A percentile compares a stretch with the other conserved stretches of the same genome.
phyloP scores from a whole-genome alignment of 2,113 vertebrate species.

The Mormyrus lacerda region DNA sequence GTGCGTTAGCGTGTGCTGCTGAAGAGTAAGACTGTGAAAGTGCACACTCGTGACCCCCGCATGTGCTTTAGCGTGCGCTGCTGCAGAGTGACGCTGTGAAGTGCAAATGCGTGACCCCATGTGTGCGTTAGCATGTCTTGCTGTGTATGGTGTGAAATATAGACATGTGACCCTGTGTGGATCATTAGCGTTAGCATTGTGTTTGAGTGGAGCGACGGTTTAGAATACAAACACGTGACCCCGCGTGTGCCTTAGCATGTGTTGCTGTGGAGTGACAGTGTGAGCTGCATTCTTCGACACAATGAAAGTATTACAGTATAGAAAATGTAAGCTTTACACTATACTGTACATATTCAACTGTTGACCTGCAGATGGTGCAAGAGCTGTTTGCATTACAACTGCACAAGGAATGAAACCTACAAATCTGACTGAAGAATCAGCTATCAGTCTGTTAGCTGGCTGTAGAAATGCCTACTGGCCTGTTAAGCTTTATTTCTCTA shows the following conservation, averaged over 20 bases:
- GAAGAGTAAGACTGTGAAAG: neutral
- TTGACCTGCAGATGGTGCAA: constrained; percentile 11
- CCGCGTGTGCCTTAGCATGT: neutral
- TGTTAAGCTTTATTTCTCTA: neutral
- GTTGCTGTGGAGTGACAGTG: neutral
- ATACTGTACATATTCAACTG: neutral
- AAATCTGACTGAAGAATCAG: neutral
- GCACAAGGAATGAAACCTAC: neutral
- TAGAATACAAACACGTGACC: neutral
- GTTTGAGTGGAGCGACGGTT: neutral
- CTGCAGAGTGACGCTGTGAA: neutral
- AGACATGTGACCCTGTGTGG: neutral
- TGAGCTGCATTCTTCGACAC: neutral
- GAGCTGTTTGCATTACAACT: neutral
- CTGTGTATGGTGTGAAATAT: neutral
- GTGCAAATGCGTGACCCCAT: neutral
- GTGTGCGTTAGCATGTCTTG: neutral
- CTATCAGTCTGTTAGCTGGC: neutral
- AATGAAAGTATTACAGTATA: neutral
- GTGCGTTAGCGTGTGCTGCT: constrained; percentile 3
- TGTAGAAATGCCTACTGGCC: neutral
- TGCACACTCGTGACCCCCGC: constrained; percentile 17
- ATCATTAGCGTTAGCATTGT: neutral
- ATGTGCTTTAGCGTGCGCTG: constrained; percentile 15
- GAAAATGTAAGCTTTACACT: neutral